phyloP scores from a whole-genome alignment of 2,888 invertebrate genomes.

The Tupiocoris notatus region DNA sequence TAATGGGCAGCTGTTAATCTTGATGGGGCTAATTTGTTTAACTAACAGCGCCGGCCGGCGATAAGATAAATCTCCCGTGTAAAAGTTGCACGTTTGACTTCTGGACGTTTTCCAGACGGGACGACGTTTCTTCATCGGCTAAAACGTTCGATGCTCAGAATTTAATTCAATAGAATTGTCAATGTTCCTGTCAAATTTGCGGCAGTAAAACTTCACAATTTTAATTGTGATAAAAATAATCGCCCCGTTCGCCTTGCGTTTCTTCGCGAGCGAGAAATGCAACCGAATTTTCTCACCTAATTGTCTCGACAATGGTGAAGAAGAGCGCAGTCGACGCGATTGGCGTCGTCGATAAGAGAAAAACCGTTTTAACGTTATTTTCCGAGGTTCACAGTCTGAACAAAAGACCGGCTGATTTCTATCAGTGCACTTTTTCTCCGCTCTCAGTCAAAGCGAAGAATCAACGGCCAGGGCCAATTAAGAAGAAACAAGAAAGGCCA shows the following conservation, averaged over 20 bases:
- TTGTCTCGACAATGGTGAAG: no score
- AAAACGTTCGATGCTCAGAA: no score
- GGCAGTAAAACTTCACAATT: no score
- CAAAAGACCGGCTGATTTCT: neutral
- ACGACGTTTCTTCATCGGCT: no score
- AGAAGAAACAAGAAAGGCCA: neutral
- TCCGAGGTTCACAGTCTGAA: neutral
- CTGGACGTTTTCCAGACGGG: neutral
- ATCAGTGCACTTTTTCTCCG: neutral
- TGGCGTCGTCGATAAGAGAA: neutral
- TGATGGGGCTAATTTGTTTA: constrained; percentile 30
- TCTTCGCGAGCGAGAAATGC: neutral
- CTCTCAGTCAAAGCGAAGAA: neutral
- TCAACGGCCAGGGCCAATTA: neutral
- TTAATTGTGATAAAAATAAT: no score
- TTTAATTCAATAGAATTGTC: no score
- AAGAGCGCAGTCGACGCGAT: neutral
- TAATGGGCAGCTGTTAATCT: constrained; percentile 34
- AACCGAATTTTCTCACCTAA: neutral
- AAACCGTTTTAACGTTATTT: neutral
- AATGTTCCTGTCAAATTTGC: no score
- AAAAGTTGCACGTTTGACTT: neutral
- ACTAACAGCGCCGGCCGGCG: constrained; percentile 7
- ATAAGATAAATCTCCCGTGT: constrained; percentile 27
- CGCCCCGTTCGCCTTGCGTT: no score